Evolutionary conservation across 92 coral and sea anemone species (phyloP).

Genomic region (Porites rus): DNA sequence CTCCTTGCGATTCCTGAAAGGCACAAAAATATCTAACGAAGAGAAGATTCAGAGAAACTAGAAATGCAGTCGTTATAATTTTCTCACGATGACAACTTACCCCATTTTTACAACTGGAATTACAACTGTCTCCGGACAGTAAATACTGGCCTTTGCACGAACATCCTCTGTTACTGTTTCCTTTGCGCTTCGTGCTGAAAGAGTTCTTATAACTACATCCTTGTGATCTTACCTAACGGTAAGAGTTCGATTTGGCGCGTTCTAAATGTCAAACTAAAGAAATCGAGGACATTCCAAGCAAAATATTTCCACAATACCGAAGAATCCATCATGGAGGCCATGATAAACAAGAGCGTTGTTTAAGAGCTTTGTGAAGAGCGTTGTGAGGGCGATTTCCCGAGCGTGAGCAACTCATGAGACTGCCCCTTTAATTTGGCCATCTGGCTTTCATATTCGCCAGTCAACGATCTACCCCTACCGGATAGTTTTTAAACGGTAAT

Average conservation of each 20-base stretch:
- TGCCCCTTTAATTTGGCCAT: background rate
- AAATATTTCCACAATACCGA: background rate
- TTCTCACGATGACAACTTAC: too few species aligned
- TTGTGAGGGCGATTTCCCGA: background rate
- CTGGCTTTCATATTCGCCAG: too few species aligned
- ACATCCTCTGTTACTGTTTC: too few species aligned
- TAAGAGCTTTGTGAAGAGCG: too few species aligned
- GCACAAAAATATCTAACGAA: slow-evolving; percentile 12
- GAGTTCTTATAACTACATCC: too few species aligned
- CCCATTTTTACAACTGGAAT: too few species aligned
- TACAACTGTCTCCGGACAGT: slow-evolving; percentile 13
- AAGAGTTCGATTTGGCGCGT: slow-evolving; percentile 21
- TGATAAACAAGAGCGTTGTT: slow-evolving; percentile 24
- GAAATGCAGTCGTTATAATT: background rate
- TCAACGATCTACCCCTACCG: too few species aligned
- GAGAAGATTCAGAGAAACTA: slow-evolving; percentile 7
- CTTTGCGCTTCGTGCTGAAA: too few species aligned
- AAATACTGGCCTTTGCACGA: background rate
- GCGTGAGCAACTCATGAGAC: too few species aligned
- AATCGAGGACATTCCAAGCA: too few species aligned
- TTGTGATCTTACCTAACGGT: background rate
- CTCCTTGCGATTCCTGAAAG: too few species aligned
- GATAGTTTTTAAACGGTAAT: too few species aligned
- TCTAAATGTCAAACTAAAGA: slow-evolving; percentile 21
- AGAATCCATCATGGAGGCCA: slow-evolving; percentile 31